Conservation (phyloP, 2,888 invertebrate genomes). For the Lissocephala sabroskyi region DNA sequence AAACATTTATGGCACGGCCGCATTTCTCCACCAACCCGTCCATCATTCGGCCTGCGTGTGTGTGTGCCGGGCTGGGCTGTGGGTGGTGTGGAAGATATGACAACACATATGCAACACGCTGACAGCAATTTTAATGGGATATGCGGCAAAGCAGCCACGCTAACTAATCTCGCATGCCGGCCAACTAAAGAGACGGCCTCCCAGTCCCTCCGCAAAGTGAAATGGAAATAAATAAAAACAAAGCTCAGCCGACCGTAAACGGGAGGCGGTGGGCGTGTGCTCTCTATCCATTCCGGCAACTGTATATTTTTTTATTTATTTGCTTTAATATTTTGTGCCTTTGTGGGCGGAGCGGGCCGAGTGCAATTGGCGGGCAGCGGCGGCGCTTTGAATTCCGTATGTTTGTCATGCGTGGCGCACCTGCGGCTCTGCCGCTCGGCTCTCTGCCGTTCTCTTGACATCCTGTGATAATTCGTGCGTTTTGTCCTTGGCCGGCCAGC, state of each 20-base stretch:
- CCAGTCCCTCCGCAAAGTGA: not conserved
- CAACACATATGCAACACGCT: slow-evolving; percentile 52
- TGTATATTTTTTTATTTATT: slow-evolving; percentile 24
- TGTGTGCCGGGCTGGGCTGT: slow-evolving; percentile 2
- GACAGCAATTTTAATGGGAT: slow-evolving; percentile 65
- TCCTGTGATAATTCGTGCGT: slow-evolving; percentile 58
- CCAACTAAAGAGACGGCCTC: slow-evolving; percentile 1
- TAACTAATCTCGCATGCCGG: slow-evolving; percentile 25
- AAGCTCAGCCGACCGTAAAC: not conserved
- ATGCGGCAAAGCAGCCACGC: slow-evolving; percentile 35
- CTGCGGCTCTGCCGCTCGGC: slow-evolving; percentile 42
- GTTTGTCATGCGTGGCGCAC: slow-evolving; percentile 51
- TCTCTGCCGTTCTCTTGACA: too few relatives aligned
- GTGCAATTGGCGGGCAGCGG: slow-evolving; percentile 1
- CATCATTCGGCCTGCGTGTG: slow-evolving; percentile 2
- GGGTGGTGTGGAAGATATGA: slow-evolving; percentile 37
- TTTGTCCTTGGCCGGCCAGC: slow-evolving; percentile 26
- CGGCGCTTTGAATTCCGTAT: slow-evolving; percentile 41
- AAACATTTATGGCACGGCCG: slow-evolving; percentile 49
- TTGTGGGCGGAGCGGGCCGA: slow-evolving; percentile 11
- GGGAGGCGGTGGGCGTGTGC: too few relatives aligned
- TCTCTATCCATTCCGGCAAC: not conserved
- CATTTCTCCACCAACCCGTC: too few relatives aligned
- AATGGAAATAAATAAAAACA: slow-evolving; percentile 24
- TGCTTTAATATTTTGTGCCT: slow-evolving; percentile 23